Percentiles rank a stretch among this genome's conserved stretches.
Evolutionary conservation across 2,797 vertebrate species (phyloP).

Genomic region (Potorous gilbertii): DNA sequence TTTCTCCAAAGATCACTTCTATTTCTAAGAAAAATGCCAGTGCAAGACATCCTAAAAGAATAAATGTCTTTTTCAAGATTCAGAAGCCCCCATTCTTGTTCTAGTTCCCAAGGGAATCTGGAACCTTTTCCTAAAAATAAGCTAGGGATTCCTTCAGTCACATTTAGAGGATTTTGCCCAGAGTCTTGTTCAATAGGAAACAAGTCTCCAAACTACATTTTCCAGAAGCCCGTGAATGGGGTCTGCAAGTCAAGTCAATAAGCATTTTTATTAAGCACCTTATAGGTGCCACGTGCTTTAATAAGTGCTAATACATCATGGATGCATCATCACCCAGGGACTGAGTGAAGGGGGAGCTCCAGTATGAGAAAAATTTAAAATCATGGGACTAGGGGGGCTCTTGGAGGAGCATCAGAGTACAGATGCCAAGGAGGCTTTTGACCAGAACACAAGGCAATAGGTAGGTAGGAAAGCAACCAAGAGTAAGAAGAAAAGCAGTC

Average conservation of each 20-base stretch:
- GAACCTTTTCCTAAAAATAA: neutral
- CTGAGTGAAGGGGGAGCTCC: neutral
- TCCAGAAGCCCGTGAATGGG: neutral
- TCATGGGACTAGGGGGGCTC: neutral
- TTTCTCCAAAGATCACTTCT: neutral
- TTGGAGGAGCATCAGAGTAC: neutral
- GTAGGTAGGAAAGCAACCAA: neutral
- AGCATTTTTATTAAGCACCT: neutral
- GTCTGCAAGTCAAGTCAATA: neutral
- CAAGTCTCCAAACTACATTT: neutral
- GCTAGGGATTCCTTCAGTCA: neutral
- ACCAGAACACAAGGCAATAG: neutral
- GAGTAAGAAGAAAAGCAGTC: neutral
- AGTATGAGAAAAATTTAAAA: neutral
- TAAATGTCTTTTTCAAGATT: neutral
- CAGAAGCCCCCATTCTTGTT: neutral
- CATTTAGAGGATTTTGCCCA: neutral
- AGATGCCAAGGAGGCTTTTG: neutral
- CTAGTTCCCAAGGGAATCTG: neutral
- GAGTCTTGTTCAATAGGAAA: neutral
- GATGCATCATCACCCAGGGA: neutral
- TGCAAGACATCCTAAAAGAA: neutral
- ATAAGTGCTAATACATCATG: neutral
- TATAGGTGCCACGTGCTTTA: neutral
- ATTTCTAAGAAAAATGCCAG: neutral